phyloP scores from a whole-genome alignment of 1,140 invertebrate genomes.

The Danaus melanippus region DNA sequence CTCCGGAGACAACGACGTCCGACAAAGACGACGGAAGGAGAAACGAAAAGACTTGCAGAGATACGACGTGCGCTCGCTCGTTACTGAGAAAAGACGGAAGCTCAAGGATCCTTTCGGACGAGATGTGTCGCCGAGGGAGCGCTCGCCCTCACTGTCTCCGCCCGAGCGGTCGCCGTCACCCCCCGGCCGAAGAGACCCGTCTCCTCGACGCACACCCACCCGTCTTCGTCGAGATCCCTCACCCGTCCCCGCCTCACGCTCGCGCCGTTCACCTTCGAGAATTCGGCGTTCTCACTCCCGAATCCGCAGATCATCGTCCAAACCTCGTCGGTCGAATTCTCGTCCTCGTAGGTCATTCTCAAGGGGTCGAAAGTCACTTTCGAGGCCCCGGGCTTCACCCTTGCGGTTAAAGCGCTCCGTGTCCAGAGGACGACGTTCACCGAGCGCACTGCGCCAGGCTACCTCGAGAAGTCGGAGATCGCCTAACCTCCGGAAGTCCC shows the following conservation, averaged over 20 bases:
- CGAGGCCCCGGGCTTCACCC: slow-evolving; percentile 12
- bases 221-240: slow-evolving; percentile 15
- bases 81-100: slow-evolving; percentile 79
- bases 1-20: slow-evolving; percentile 39
- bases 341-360: slow-evolving; percentile 13
- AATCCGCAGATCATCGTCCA: slow-evolving; percentile 16
- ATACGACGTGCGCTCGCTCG: slow-evolving; percentile 85
- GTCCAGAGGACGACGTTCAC: slow-evolving; percentile 29
- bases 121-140: slow-evolving; percentile 72
- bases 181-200: slow-evolving; percentile 17
- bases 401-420: slow-evolving; percentile 29
- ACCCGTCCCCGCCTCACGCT: slow-evolving; percentile 17
- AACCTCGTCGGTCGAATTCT: slow-evolving; percentile 21
- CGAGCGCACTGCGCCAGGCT: background rate
- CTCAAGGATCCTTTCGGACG: slow-evolving; percentile 85
- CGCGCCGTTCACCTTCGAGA: slow-evolving; percentile 18
- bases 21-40: slow-evolving; percentile 74
- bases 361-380: slow-evolving; percentile 16
- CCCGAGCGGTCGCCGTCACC: slow-evolving; percentile 44
- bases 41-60: slow-evolving; percentile 85
- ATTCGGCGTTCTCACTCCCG: slow-evolving; percentile 22
- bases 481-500: slow-evolving; percentile 10
- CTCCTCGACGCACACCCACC: slow-evolving; percentile 28
- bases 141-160: slow-evolving; percentile 32
- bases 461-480: no score